Evolutionary conservation across 2,888 invertebrate species (phyloP), one percentile per base, ranked within the genome.

Genomic region (Brassicogethes aeneus): DNA sequence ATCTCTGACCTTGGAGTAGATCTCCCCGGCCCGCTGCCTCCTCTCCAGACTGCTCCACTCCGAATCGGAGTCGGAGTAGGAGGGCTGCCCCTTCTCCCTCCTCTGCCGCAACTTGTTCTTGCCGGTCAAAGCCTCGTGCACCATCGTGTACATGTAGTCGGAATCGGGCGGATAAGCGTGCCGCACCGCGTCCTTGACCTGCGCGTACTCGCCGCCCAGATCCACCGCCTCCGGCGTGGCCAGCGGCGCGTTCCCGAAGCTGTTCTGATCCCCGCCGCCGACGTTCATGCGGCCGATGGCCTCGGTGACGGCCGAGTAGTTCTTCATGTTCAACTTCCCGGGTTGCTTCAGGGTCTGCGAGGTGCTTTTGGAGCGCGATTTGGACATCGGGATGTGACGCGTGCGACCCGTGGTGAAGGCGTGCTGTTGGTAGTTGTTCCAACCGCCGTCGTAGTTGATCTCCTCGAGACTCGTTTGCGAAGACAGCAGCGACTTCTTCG

Each of bases 21-120:
- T 72, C 53, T 79, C 80, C 51, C 74, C 74, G 15, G 75, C 73
- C 44, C 76, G 71, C 49, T 79, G 77, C 46, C 79, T 71, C 42
- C 73, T 64, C 45, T 75, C 71, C 41, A 68, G 53, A 47, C 86
- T 85, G 53, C 86, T 87, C 63, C 83, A 86, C 51, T 92, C 92
- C 54, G 89, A 90, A 67, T 93, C 92, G 3, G 92, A 90, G 67
- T 93, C 92, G 42, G 88, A 88, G 67, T 86, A 86, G 41, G 84
- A 76, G 55, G 76, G 77, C 56, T 77, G 74, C 38, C 77, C 79
- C 61, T 80, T 80, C 56, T 79, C 79, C 47, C 79, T 69, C 51
- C 79, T 70, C 50, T 79, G 78, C 50, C 79, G 67, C 40, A 75
- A 53, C 56, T 77, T 76, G 13, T 75, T 68, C 62, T 77, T 79